Evolutionary conservation across 2,888 invertebrate genomes (phyloP).

Genomic region (Tuta absoluta): DNA sequence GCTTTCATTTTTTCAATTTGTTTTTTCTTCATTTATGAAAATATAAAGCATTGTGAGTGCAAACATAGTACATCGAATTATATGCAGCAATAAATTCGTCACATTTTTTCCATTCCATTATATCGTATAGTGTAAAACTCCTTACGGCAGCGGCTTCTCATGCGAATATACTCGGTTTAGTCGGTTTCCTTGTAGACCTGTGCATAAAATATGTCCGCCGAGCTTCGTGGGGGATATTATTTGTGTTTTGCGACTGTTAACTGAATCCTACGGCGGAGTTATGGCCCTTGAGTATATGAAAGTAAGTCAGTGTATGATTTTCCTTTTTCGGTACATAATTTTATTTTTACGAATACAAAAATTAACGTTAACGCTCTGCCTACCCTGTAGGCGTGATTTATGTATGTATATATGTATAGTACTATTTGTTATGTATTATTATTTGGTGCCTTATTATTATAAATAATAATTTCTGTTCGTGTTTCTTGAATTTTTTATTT

Average conservation of each 20-base stretch:
- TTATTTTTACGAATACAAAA: not conserved
- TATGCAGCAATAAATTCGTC: too few species aligned
- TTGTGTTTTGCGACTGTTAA: constrained; percentile 47
- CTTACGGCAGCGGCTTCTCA: constrained; percentile 47
- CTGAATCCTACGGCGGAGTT: constrained; percentile 4
- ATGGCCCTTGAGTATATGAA: constrained; percentile 1
- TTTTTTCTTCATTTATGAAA: too few species aligned
- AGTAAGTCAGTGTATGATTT: not conserved
- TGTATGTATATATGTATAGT: too few species aligned
- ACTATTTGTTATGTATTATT: too few species aligned
- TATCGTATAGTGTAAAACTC: constrained; percentile 45
- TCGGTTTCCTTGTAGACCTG: constrained; percentile 67
- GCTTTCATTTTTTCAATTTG: too few species aligned
- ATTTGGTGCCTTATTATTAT: too few species aligned
- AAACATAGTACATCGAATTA: too few species aligned
- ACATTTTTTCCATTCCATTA: not conserved
- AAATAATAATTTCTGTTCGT: too few species aligned
- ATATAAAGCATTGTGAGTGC: too few species aligned
- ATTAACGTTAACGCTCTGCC: too few species aligned
- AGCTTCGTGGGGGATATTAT: constrained; percentile 46
- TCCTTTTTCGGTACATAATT: not conserved
- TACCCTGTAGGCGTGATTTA: too few species aligned
- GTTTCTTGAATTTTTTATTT: too few species aligned
- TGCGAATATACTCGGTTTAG: constrained; percentile 69
- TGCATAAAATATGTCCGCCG: constrained; percentile 65